Base-by-base conservation (phyloP, 2,888 invertebrate genomes). In the Ptychoptera albimana region DNA sequence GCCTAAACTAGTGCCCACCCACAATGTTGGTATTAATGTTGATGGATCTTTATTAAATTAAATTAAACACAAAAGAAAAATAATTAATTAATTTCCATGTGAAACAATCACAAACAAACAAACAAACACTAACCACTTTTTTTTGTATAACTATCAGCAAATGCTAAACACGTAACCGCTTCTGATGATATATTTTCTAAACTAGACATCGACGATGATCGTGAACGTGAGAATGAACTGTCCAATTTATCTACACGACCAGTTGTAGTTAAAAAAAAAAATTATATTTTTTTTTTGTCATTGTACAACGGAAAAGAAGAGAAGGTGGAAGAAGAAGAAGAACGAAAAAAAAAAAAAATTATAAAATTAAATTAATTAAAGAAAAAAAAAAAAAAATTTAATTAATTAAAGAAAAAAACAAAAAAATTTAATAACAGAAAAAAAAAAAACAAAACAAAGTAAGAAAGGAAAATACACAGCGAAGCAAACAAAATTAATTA, bases 1-100 rank as follows among this genome's bases (percentile, higher is more conserved):
- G 56, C 98, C 98, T 57, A 89, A 75, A 66, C 91, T 92, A 54
- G 96, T 97, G 57, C 98, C 97, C 57, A 97, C 82, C 97, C 97
- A 98, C 52, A 98, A 71, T 55, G 93, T 93, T 53, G 97, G 93
- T 57, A 74, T 68, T 60, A 83, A 73, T 55, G 80, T 75, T 63
- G 78, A 77, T 55, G 84, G 80, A 70, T 94, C 94, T 93, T 64
- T 16, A 58, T 56, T 47, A 48, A 45, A 48, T 49, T 35, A 43
- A 50, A 48, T 30, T 6, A 30, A 30, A 30, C 30, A 9, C 30
- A 30, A 30, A 30, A 30, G 6, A 9, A 32, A 32, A 32, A 7
- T 32, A 32, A 32, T 9, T 32, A 9, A 32, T 32, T 11, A 32
- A 11, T 11, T 11, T 4, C 9, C 6, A 30, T 8, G 30, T 30